Conservation (phyloP, 2,797 vertebrate genomes). For the Anas bernieri region DNA sequence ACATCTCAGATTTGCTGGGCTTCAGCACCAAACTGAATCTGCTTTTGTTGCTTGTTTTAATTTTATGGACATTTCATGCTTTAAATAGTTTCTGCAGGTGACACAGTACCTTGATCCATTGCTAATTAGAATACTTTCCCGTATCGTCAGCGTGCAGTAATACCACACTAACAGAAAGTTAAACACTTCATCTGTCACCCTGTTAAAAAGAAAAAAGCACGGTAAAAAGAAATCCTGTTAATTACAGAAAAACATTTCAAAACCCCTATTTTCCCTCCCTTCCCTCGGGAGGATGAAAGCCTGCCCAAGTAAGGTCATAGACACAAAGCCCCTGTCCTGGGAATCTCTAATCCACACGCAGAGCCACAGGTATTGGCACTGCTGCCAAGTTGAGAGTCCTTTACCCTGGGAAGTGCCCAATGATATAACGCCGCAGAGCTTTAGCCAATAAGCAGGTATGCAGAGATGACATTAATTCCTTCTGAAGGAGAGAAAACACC, state of each 20-base stretch:
- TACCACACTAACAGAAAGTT: slow-evolving; percentile 99
- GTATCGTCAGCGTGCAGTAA: slow-evolving; percentile 96
- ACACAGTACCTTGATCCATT: slow-evolving; percentile 92
- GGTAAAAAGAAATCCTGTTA: background rate
- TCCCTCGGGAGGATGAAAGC: background rate
- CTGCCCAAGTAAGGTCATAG: background rate
- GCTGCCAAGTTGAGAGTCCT: background rate
- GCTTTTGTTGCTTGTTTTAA: background rate
- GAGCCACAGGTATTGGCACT: background rate
- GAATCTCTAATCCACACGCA: background rate
- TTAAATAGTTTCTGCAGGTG: background rate
- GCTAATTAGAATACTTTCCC: slow-evolving; percentile 95
- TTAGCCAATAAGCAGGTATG: slow-evolving; percentile 18
- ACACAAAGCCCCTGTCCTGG: background rate
- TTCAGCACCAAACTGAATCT: background rate
- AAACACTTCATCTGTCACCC: slow-evolving; percentile 96
- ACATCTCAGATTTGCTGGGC: background rate
- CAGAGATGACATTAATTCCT: slow-evolving; percentile 43
- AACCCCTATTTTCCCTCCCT: background rate
- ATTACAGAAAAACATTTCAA: background rate
- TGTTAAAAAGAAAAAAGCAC: slow-evolving; percentile 53
- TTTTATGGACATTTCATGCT: background rate
- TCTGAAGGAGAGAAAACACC: slow-evolving; percentile 50
- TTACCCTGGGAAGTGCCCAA: background rate
- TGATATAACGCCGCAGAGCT: background rate